phyloP scores from a whole-genome alignment of 2,888 invertebrate genomes.

The Dryobota labecula region DNA sequence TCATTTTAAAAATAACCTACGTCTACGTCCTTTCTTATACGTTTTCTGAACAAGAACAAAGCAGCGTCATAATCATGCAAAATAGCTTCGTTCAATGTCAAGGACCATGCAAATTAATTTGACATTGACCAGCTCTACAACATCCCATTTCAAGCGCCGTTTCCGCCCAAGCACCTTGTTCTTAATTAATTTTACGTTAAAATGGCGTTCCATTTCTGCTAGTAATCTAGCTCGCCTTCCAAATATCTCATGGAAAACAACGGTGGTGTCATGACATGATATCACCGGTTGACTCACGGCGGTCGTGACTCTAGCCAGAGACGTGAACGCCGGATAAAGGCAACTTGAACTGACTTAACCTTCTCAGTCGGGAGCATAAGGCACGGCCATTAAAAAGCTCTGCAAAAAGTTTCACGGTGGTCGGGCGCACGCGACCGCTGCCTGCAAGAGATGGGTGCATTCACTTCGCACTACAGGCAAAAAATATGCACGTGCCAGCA shows the following conservation, averaged over 20 bases:
- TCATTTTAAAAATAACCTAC: neutral
- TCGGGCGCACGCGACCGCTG: conserved; percentile 79
- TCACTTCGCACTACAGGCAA: conserved; percentile 77
- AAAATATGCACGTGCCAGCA: conserved; percentile 87
- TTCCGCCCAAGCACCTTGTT: conserved; percentile 70
- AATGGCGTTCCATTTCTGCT: conserved; percentile 64
- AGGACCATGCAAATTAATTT: conserved; percentile 71
- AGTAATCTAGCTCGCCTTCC: conserved; percentile 56
- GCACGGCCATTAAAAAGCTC: conserved; percentile 76
- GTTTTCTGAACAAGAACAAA: conserved; percentile 30
- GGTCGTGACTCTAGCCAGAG: conserved; percentile 78
- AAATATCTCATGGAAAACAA: conserved; percentile 75
- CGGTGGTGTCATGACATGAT: conserved; percentile 81
- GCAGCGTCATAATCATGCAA: conserved; percentile 52
- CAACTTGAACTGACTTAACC: conserved; percentile 83
- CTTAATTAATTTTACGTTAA: conserved; percentile 62
- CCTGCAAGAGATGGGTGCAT: conserved; percentile 78
- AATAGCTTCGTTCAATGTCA: conserved; percentile 72
- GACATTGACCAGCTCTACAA: conserved; percentile 68
- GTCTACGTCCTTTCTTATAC: neutral
- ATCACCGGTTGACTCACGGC: conserved; percentile 83
- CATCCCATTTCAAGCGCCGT: conserved; percentile 68
- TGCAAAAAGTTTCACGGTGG: conserved; percentile 80
- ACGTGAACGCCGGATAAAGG: conserved; percentile 72
- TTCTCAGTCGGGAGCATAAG: conserved; percentile 80